Evolutionary conservation across 2,797 vertebrate species (phyloP).

Genomic region (Sebastolobus alascanus): DNA sequence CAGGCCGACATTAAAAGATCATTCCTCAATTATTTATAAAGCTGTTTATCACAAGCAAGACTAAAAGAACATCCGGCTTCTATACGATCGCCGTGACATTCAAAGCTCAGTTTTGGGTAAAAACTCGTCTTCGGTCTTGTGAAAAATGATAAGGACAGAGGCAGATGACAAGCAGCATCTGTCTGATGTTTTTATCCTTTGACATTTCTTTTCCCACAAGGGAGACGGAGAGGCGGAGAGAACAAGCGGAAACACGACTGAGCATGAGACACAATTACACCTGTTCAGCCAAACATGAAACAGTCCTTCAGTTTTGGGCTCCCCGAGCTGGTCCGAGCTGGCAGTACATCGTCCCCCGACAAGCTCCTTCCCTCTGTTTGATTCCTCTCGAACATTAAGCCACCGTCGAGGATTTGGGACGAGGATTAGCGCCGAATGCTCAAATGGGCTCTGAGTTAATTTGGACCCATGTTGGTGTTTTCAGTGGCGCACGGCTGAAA

Average conservation of each 20-base stretch:
- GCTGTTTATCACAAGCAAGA: conserved; percentile 37
- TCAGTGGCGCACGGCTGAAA: conserved; percentile 37
- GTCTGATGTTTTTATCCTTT: conserved; percentile 57
- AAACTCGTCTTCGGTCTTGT: conserved; percentile 27
- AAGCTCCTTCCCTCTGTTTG: conserved; percentile 26
- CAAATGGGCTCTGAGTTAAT: conserved; percentile 53
- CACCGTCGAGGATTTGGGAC: conserved; percentile 68
- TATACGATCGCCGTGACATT: conserved; percentile 50
- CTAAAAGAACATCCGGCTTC: conserved; percentile 23
- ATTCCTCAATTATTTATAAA: conserved; percentile 48
- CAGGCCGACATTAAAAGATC: conserved; percentile 41
- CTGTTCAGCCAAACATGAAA: conserved; percentile 73
- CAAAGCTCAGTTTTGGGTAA: conserved; percentile 22
- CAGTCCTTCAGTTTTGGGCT: conserved; percentile 47
- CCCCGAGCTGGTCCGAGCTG: conserved; percentile 30
- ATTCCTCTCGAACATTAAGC: conserved; percentile 54
- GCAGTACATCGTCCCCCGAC: conserved; percentile 28
- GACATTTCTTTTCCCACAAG: conserved; percentile 67
- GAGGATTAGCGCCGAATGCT: conserved; percentile 60
- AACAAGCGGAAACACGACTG: conserved; percentile 44
- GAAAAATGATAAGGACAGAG: conserved; percentile 46
- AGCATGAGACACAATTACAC: conserved; percentile 76
- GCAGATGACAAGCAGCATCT: conserved; percentile 39
- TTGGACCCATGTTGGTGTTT: conserved; percentile 45
- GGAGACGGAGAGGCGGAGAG: conserved; percentile 37